phyloP scores from a whole-genome alignment of 1,140 invertebrate genomes.

The Temnothorax longispinosus region DNA sequence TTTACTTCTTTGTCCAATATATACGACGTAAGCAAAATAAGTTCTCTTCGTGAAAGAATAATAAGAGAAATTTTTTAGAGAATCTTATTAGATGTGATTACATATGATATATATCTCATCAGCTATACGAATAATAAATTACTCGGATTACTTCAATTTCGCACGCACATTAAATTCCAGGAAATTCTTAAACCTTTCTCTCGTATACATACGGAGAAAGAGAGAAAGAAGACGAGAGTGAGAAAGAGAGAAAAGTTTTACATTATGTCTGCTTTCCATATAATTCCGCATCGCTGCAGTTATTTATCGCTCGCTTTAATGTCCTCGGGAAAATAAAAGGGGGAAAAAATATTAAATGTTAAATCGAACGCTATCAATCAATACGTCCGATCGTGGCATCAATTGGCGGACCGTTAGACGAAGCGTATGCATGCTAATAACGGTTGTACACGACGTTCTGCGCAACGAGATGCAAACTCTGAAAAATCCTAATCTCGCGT shows the following conservation, averaged over 20 bases:
- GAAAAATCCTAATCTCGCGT: constrained; percentile 44
- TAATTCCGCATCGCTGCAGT: constrained; percentile 3
- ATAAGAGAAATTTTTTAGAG: not conserved
- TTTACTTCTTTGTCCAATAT: not conserved
- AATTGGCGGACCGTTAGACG: constrained; percentile 27
- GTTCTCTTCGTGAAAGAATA: not conserved
- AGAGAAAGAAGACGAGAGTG: not conserved
- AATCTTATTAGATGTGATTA: not conserved
- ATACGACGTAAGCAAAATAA: not conserved
- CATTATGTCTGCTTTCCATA: not conserved
- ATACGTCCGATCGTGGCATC: constrained; percentile 26
- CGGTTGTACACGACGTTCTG: not conserved
- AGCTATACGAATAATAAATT: not conserved
- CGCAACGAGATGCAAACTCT: not conserved
- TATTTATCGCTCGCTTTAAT: constrained; percentile 14
- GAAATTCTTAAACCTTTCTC: not conserved
- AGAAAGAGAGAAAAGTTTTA: not conserved
- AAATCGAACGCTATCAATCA: constrained; percentile 32
- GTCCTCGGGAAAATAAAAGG: not conserved
- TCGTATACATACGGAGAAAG: not conserved
- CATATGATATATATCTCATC: not conserved
- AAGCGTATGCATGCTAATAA: constrained; percentile 39
- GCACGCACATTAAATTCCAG: constrained; percentile 9
- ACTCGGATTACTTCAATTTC: constrained; percentile 7
- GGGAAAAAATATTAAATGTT: not conserved